Percentiles rank a stretch among this genome's conserved stretches.
Evolutionary conservation across 2,797 vertebrate genomes (phyloP).

Genomic region (Xerus rutilus): DNA sequence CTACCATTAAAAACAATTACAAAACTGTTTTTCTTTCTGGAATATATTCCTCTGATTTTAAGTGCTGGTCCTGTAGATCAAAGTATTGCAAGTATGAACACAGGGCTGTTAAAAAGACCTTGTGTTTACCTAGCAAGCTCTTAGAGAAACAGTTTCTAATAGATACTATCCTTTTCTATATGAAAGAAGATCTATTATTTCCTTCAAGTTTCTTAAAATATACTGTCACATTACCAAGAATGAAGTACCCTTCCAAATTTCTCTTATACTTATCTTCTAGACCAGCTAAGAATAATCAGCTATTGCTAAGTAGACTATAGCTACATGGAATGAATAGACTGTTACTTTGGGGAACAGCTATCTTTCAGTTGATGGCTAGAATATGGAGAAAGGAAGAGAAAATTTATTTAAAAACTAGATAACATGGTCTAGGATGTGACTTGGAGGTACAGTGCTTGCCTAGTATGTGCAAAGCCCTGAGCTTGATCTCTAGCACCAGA

Average conservation of each 20-base stretch:
- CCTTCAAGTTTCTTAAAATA: not conserved
- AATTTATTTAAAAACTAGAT: slow-evolving; percentile 3
- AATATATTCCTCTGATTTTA: not conserved
- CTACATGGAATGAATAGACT: not conserved
- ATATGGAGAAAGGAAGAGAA: not conserved
- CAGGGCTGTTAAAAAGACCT: not conserved
- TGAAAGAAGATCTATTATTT: not conserved
- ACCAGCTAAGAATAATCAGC: slow-evolving; percentile 17
- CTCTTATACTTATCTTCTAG: not conserved
- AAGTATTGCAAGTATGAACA: not conserved
- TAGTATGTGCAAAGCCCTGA: not conserved
- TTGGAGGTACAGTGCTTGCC: not conserved
- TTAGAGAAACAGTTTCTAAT: slow-evolving; percentile 15
- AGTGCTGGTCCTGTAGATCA: not conserved
- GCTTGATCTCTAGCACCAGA: not conserved
- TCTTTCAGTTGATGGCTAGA: slow-evolving; percentile 9
- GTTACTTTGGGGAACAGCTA: slow-evolving; percentile 30
- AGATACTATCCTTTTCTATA: slow-evolving; percentile 7
- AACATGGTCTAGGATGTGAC: slow-evolving; percentile 24
- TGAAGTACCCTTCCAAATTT: not conserved
- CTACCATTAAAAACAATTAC: slow-evolving; percentile 7
- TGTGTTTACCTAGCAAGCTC: slow-evolving; percentile 4
- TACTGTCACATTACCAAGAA: not conserved
- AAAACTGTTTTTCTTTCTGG: slow-evolving; percentile 34
- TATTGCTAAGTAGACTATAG: not conserved